These are phyloP conservation scores for Vollenhovia emeryi DNA, from an alignment of 1,140 invertebrate species.

Conservation along the genomic window DNA sequence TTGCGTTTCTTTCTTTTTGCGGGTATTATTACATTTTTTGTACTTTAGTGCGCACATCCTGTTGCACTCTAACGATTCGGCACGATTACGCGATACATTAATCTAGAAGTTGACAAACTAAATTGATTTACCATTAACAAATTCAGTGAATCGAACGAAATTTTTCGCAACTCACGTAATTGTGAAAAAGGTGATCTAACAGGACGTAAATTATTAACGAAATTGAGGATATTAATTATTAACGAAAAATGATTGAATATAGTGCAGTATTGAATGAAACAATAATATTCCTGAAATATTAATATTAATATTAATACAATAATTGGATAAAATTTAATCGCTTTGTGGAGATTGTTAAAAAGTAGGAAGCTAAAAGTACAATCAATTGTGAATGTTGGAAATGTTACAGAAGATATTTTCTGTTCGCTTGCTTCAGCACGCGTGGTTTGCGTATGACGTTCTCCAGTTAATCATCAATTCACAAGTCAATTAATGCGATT, in stretches of 20 bases:
- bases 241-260: background rate
- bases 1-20: background rate
- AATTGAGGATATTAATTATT: background rate
- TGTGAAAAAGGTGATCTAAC: background rate
- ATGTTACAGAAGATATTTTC: background rate
- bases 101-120: background rate
- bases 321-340: background rate
- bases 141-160: background rate
- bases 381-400: background rate
- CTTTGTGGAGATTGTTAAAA: background rate
- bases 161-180: background rate
- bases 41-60: no score
- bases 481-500: conserved; percentile 54
- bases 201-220: background rate
- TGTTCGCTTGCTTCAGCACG: background rate
- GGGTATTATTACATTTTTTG: background rate
- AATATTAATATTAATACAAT: background rate
- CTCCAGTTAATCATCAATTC: conserved; percentile 26
- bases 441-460: background rate
- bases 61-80: background rate
- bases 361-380: background rate
- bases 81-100: background rate
- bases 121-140: conserved; percentile 1
- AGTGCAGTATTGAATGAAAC: background rate
- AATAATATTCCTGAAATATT: no score